A percentile compares a stretch with the other conserved stretches of the same genome.
These are phyloP conservation scores for Drosophila grimshawi DNA, from an alignment of 1,140 invertebrate species.

Conservation along the genomic window DNA sequence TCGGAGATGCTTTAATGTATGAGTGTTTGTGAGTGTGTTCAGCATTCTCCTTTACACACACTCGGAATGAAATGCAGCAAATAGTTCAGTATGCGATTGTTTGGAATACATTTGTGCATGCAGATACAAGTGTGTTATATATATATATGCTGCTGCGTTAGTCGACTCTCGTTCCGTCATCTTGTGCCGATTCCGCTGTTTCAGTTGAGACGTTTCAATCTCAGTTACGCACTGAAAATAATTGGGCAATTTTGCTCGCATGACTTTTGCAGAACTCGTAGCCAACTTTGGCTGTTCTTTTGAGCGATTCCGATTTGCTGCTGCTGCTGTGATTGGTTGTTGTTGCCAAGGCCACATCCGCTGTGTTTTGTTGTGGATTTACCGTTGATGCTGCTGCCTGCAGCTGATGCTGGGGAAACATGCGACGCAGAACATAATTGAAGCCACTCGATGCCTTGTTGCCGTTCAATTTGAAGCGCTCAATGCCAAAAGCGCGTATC, in stretches of 20 bases:
- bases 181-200: not conserved
- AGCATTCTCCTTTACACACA: slow-evolving; percentile 43
- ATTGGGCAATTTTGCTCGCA: slow-evolving; percentile 87
- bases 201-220: not conserved
- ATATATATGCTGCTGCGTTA: slow-evolving; percentile 17
- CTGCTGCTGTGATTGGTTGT: slow-evolving; percentile 36
- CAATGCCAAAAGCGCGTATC: slow-evolving; percentile 94
- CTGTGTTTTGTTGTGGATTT: slow-evolving; percentile 1
- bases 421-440: slow-evolving; percentile 90
- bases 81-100: slow-evolving; percentile 31
- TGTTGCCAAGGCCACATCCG: slow-evolving; percentile 20
- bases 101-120: slow-evolving; percentile 57
- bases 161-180: not conserved
- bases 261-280: slow-evolving; percentile 91
- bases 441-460: slow-evolving; percentile 92
- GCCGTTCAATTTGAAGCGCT: slow-evolving; percentile 94
- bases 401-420: slow-evolving; percentile 87
- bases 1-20: slow-evolving; percentile 8
- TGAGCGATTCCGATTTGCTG: slow-evolving; percentile 88
- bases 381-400: slow-evolving; percentile 14
- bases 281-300: slow-evolving; percentile 90
- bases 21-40: slow-evolving; percentile 41
- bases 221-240: slow-evolving; percentile 82
- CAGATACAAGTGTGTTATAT: slow-evolving; percentile 15
- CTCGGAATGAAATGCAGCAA: slow-evolving; percentile 77